Conservation (phyloP, 2,113 vertebrate species). For the Tympanuchus pallidicinctus region DNA sequence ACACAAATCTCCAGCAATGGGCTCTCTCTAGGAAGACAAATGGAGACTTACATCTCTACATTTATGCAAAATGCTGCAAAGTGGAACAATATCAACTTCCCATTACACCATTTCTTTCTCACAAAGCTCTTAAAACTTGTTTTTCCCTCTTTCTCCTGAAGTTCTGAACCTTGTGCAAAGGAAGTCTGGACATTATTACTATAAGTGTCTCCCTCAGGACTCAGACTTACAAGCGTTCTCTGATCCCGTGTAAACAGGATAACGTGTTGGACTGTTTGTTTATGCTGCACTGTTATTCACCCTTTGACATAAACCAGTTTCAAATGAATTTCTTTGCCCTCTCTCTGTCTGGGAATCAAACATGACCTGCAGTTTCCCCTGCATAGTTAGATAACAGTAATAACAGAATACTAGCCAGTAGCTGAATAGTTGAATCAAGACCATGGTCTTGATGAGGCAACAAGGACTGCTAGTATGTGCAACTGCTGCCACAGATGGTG, state of each 20-base stretch:
- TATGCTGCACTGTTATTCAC: background rate
- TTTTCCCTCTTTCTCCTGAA: background rate
- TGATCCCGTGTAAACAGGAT: constrained; percentile 30
- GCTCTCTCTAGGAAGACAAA: background rate
- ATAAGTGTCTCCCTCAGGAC: constrained; percentile 14
- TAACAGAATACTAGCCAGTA: background rate
- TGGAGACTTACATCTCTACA: background rate
- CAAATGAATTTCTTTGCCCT: background rate
- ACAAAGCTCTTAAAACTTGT: background rate
- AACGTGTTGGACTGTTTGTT: constrained; percentile 41
- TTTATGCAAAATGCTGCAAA: background rate
- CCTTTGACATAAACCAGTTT: constrained; percentile 49
- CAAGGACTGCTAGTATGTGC: background rate
- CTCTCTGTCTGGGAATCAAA: constrained; percentile 17
- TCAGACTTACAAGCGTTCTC: background rate
- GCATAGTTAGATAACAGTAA: background rate
- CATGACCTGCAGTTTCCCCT: constrained; percentile 14
- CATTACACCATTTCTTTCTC: background rate
- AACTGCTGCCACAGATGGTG: background rate
- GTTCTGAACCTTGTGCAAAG: background rate
- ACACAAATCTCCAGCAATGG: background rate
- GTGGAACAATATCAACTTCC: constrained; percentile 13
- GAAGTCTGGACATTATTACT: constrained; percentile 49
- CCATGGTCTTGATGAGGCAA: background rate
- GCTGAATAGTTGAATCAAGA: background rate